These are phyloP conservation scores for Myotis yumanensis DNA, from an alignment of 2,113 vertebrate genomes.

Conservation along the genomic window DNA sequence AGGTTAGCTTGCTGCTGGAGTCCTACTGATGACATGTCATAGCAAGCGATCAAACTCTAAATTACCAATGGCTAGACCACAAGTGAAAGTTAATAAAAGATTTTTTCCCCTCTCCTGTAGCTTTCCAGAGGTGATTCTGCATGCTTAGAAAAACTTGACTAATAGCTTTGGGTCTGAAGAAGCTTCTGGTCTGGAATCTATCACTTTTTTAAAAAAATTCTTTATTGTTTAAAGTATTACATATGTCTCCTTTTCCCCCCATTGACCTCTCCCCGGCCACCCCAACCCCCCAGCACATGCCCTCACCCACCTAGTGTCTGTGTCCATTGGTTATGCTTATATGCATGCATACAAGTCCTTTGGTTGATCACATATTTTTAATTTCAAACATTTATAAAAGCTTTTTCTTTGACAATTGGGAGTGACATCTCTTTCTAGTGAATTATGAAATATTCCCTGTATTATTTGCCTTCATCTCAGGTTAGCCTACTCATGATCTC, in stretches of 20 bases:
- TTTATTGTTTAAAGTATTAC: too few species aligned
- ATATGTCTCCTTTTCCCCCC: too few species aligned
- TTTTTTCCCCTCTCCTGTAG: not conserved
- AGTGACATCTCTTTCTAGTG: not conserved
- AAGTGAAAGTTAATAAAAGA: not conserved
- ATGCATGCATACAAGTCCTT: too few species aligned
- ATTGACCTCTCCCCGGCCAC: too few species aligned
- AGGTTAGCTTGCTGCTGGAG: too few species aligned
- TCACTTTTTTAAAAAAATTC: too few species aligned
- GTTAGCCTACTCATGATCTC: not conserved
- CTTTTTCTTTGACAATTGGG: not conserved
- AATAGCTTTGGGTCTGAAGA: not conserved
- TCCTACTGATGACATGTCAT: too few species aligned
- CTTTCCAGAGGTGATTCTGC: not conserved
- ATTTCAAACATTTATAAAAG: constrained; percentile 24
- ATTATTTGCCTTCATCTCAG: not conserved
- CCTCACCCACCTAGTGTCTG: too few species aligned
- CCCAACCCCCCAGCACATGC: too few species aligned
- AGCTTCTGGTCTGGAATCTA: not conserved
- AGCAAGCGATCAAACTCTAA: too few species aligned
- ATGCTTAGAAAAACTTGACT: not conserved
- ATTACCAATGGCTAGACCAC: not conserved
- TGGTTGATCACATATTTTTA: not conserved
- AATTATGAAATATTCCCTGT: not conserved
- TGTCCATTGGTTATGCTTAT: too few species aligned